Conservation (phyloP, 2,113 vertebrate genomes). For the Ellobius talpinus region DNA sequence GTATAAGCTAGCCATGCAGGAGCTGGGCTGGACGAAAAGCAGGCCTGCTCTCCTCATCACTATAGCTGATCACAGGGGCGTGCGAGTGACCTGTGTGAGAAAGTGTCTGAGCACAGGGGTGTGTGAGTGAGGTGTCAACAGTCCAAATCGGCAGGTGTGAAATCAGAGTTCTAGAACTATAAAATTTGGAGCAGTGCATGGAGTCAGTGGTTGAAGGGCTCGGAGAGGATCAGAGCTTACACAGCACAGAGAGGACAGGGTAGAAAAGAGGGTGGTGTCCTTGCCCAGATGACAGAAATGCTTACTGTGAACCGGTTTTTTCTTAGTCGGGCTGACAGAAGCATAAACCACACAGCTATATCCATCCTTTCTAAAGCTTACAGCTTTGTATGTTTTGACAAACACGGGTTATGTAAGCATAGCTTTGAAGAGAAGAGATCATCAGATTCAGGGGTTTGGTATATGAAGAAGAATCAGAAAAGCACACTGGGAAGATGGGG, state of each 20-base stretch:
- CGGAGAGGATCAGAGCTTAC: neutral
- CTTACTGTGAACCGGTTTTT: neutral
- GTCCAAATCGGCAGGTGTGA: neutral
- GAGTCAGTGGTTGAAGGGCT: neutral
- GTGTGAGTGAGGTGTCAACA: neutral
- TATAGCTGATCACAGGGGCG: too few relatives aligned
- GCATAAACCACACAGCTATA: neutral
- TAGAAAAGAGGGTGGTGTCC: neutral
- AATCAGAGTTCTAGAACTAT: neutral
- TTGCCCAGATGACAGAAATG: neutral
- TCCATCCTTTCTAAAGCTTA: neutral
- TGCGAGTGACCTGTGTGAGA: neutral
- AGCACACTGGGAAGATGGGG: neutral
- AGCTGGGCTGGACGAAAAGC: too few relatives aligned
- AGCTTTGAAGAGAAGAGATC: neutral
- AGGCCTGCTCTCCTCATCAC: too few relatives aligned
- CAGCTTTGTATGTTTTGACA: neutral
- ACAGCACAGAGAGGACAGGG: neutral
- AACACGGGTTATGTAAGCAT: neutral
- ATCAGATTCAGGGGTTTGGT: neutral
- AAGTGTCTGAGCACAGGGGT: neutral
- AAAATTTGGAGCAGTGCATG: neutral
- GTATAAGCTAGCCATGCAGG: too few relatives aligned
- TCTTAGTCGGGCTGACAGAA: neutral
- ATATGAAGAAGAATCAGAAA: neutral